These are phyloP conservation scores for Lanistes nyassanus DNA, from an alignment of 1,140 invertebrate genomes.

Conservation along the genomic window DNA sequence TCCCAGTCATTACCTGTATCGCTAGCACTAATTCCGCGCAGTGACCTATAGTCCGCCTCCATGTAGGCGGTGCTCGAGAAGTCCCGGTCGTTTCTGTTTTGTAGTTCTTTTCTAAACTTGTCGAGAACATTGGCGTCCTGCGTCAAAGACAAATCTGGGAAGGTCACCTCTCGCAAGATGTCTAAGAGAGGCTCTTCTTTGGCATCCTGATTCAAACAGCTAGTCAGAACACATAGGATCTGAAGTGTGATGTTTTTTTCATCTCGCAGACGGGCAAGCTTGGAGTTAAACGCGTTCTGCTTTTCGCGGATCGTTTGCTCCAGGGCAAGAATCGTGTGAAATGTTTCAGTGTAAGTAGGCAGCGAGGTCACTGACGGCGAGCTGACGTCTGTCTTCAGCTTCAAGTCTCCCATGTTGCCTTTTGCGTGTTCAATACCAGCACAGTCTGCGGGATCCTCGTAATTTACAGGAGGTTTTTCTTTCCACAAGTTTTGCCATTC, in stretches of 20 bases:
- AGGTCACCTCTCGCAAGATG: too few relatives aligned
- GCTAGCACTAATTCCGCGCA: too few relatives aligned
- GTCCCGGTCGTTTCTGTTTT: too few relatives aligned
- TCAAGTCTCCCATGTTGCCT: background rate
- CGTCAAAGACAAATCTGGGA: too few relatives aligned
- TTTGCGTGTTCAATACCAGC: background rate
- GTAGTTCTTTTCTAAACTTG: too few relatives aligned
- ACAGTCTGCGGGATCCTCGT: conserved; percentile 3
- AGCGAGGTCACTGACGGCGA: background rate
- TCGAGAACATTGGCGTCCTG: too few relatives aligned
- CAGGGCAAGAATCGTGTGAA: background rate
- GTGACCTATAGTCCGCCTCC: too few relatives aligned
- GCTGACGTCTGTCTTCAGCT: background rate
- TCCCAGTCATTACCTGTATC: too few relatives aligned
- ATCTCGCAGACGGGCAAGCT: background rate
- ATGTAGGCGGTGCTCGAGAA: too few relatives aligned
- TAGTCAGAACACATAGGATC: background rate
- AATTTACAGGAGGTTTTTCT: background rate
- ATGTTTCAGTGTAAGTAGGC: background rate
- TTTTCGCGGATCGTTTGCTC: background rate
- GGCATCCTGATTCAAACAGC: background rate
- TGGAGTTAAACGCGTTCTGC: background rate
- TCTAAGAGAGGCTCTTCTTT: too few relatives aligned
- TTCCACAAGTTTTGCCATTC: conserved; percentile 5
- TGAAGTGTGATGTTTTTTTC: background rate